Evolutionary conservation across 1,140 invertebrate genomes (phyloP), one percentile per base, ranked within the genome.

Genomic region (Cecropterus lyciades): DNA sequence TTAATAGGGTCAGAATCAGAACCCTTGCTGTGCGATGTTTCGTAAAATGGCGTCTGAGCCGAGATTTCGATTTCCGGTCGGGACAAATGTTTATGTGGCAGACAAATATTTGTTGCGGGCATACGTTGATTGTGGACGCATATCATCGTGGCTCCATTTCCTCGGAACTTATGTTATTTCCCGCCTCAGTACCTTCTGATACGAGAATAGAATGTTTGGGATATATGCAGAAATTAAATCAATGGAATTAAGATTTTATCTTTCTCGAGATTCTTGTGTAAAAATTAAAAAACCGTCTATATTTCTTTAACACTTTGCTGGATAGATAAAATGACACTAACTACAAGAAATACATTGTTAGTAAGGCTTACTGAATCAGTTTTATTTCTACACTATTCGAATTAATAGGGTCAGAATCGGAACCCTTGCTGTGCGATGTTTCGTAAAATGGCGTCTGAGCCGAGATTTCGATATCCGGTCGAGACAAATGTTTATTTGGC

Each of bases 21-120:
- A 37, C 10, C 33, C 33, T 37, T 37, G 33, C 33, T 48, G 48
- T 14, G 48, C 48, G 48, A 51, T 24, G 48, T 20, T 27, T 51
- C 20, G 48, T 27, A 7, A 52, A 52, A 52, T 52, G 27, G 13
- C 24, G 1, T 11, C 27, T 30, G 49, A 27, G 6, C 24, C 7
- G 14, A 52, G 24, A 24, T 33, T 52, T 52, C 49, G 49, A 52
- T 52, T 52, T 52, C 49, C 27, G 49, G 24, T 11, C 13, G 49
- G 24, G 49, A 52, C 49, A 52, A 52, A 52, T 52, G 49, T 52
- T 52, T 30, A 52, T 52, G 49, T 33, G 49, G 14, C 49, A 33
- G 13, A 15, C 14, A 33, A 52, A 52, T 17, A 52, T 52, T 52
- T 52, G 49, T 52, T 52, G 49, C 24, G 49, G 24, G 27, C 49